Base-by-base conservation (phyloP, 37 sponge, comb jelly and placozoan genomes). In the Halisarca cf. caerulea region DNA sequence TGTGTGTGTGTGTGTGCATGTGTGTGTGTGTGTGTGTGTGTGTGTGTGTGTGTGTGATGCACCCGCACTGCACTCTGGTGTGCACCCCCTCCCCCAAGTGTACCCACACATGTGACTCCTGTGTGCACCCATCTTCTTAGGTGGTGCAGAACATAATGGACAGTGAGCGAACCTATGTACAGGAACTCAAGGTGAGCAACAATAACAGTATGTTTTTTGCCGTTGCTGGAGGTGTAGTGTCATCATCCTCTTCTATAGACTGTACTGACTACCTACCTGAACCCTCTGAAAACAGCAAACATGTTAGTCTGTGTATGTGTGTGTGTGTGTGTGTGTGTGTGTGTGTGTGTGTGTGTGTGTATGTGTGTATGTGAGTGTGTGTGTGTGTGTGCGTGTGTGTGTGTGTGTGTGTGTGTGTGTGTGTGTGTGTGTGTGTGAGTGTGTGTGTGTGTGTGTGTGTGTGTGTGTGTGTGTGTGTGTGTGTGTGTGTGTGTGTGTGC, bases 81-180 rank as follows among this genome's bases (percentile, higher is more conserved):
- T n/a, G n/a, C n/a, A n/a, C n/a, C n/a, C n/a, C n/a, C n/a, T n/a
- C n/a, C n/a, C n/a, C n/a, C n/a, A n/a, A n/a, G n/a, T n/a, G n/a
- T n/a, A n/a, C n/a, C n/a, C n/a, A n/a, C 57, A 55, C 57, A 20
- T 20, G 57, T 55, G 17, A 55, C 11, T 55, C 57, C 57, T 55
- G 57, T 55, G 57, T 55, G 17, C 17, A 55, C 57, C 11, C 17
- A 20, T 35, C 2, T 25, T 0, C 53, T 34, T 66, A 88, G 88
- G 88, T 90, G 37, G 85, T 93, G 11, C 59, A 89, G 78, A 87
- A 93, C 55, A 87, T 93, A 32, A 58, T 93, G 34, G 94, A 93
- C 44, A 79, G 87, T 41, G 94, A 93, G 62, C 80, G 88, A 55
- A 59, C 88, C 3, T 93, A 89, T 33, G 81, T 87, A 34, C 87